phyloP scores from a whole-genome alignment of 2,113 vertebrate species.

The Tilapia sparmanii region DNA sequence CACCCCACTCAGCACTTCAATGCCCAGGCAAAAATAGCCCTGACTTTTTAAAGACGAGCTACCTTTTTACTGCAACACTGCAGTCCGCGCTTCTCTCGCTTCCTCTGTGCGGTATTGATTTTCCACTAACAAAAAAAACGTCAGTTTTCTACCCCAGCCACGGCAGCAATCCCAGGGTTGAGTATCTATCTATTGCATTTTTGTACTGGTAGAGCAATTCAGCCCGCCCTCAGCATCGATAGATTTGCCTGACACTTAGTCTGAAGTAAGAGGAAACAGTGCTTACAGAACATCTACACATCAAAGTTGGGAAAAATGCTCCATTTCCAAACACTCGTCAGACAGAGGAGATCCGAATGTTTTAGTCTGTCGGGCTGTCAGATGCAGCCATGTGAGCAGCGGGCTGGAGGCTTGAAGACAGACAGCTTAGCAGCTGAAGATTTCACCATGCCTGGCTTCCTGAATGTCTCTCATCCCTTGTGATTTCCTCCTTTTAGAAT shows the following conservation, averaged over 20 bases:
- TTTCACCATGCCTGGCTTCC: conserved; percentile 44
- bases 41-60: conserved; percentile 61
- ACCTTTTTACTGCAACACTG: conserved; percentile 58
- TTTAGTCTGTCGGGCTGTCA: conserved; percentile 56
- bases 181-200: conserved; percentile 37
- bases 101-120: conserved; percentile 62
- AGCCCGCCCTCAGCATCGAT: conserved; percentile 10
- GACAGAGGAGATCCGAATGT: conserved; percentile 33
- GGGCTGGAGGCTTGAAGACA: conserved; percentile 50
- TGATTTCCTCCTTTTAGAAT: conserved; percentile 55
- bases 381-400: conserved; percentile 54
- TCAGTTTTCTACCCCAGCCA: conserved; percentile 39
- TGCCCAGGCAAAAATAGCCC: conserved; percentile 56
- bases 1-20: conserved; percentile 61
- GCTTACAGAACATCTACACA: conserved; percentile 46
- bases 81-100: conserved; percentile 18
- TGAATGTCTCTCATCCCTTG: conserved; percentile 47
- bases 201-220: conserved; percentile 14
- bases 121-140: conserved; percentile 49
- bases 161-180: conserved; percentile 27
- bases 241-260: conserved; percentile 29
- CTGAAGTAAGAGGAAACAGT: conserved; percentile 41
- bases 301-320: conserved; percentile 54
- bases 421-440: conserved; percentile 49
- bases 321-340: conserved; percentile 41